phyloP scores from a whole-genome alignment of 2,888 invertebrate genomes.

The Eueremaeus valkanovi region DNA sequence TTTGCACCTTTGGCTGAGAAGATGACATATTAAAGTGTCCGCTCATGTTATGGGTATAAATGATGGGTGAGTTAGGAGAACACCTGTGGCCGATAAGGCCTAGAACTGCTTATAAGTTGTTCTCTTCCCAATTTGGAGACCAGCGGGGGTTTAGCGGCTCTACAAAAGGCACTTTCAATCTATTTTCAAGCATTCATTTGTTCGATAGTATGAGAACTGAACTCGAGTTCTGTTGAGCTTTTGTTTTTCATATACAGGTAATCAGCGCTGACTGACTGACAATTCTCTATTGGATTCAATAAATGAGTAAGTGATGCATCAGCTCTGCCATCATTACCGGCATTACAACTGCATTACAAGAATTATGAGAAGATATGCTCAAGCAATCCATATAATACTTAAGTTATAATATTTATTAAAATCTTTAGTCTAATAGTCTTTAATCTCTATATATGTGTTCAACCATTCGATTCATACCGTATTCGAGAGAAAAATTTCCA shows the following conservation, averaged over 20 bases:
- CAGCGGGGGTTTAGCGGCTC: constrained; percentile 23
- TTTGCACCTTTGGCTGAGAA: not conserved
- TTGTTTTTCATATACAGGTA: constrained; percentile 29
- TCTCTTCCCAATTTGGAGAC: constrained; percentile 31
- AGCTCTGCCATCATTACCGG: constrained; percentile 13
- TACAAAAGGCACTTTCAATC: constrained; percentile 28
- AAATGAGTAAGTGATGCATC: not conserved
- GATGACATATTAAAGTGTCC: constrained; percentile 33
- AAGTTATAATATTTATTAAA: no score
- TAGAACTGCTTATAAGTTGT: constrained; percentile 14
- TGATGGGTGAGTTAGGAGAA: constrained; percentile 28
- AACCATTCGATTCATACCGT: not conserved
- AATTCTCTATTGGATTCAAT: not conserved
- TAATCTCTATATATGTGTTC: constrained; percentile 11
- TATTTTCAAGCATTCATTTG: constrained; percentile 32
- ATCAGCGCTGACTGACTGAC: constrained; percentile 27
- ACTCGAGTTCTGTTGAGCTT: not conserved
- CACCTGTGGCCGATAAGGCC: constrained; percentile 18
- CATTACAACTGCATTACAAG: not conserved
- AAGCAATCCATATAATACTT: not conserved
- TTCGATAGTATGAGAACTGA: not conserved
- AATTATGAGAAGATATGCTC: not conserved
- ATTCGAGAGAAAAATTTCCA: no score
- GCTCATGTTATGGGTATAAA: constrained; percentile 26
- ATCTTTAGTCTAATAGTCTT: not conserved